Conservation (phyloP, 1,140 invertebrate genomes). For the Rhizoglyphus robini region DNA sequence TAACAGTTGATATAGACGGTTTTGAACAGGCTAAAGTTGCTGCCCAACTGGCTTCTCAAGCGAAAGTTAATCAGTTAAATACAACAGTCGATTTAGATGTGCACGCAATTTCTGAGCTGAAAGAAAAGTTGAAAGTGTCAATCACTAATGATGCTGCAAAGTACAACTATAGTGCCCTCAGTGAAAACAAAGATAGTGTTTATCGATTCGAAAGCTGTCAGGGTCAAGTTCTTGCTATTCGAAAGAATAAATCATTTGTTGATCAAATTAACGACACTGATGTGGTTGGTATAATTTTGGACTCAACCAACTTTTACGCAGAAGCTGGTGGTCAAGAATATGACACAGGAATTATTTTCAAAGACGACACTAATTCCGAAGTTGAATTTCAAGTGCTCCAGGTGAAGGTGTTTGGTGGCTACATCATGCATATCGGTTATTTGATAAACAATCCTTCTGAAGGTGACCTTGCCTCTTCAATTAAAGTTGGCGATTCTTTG, state of each 20-base stretch:
- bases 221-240: conserved; percentile 43
- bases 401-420: conserved; percentile 90
- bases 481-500: conserved; percentile 75
- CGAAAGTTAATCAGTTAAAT: conserved; percentile 55
- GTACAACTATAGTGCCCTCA: conserved; percentile 66
- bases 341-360: conserved; percentile 88
- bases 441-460: neutral
- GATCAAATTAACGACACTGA: conserved; percentile 63
- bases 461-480: conserved; percentile 43
- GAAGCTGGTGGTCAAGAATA: conserved; percentile 97
- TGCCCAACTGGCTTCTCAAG: conserved; percentile 70
- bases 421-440: conserved; percentile 78
- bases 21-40: conserved; percentile 86
- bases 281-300: conserved; percentile 82
- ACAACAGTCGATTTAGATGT: conserved; percentile 81
- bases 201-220: conserved; percentile 45
- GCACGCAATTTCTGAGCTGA: conserved; percentile 81
- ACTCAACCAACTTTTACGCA: conserved; percentile 77
- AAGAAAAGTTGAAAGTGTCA: conserved; percentile 53
- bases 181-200: conserved; percentile 42
- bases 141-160: conserved; percentile 81
- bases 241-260: conserved; percentile 71
- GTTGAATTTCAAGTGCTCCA: conserved; percentile 87
- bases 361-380: conserved; percentile 47
- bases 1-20: conserved; percentile 66